Conservation (phyloP, 1,140 invertebrate genomes). For the Drosophila suzukii region DNA sequence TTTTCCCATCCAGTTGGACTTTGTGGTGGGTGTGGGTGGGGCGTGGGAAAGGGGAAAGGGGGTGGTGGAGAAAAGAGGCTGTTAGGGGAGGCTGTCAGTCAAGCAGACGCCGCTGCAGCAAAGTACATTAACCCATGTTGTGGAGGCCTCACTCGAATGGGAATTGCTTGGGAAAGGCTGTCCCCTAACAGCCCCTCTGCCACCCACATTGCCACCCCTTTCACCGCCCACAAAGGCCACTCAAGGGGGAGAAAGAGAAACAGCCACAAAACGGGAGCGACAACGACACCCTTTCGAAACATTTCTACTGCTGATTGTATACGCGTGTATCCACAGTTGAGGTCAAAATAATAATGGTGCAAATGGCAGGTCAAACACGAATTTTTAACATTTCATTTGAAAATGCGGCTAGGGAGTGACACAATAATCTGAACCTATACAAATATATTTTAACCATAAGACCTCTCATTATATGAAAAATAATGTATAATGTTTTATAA, state of each 20-base stretch:
- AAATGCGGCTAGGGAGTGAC: too few relatives aligned
- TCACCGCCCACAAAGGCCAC: slow-evolving; percentile 29
- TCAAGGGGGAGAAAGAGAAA: slow-evolving; percentile 27
- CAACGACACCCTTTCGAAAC: slow-evolving; percentile 54
- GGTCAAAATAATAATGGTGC: slow-evolving; percentile 16
- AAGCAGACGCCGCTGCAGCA: slow-evolving; percentile 67
- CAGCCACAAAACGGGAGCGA: slow-evolving; percentile 44
- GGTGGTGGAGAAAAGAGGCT: slow-evolving; percentile 1
- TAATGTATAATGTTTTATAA: too few relatives aligned
- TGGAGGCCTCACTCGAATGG: slow-evolving; percentile 40
- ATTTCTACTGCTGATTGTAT: slow-evolving; percentile 47
- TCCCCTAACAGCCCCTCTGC: slow-evolving; percentile 1
- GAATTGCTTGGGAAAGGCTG: slow-evolving; percentile 53
- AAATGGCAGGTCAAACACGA: too few relatives aligned
- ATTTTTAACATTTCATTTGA: too few relatives aligned
- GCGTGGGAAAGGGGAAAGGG: background rate
- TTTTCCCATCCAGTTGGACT: slow-evolving; percentile 36
- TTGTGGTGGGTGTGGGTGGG: background rate
- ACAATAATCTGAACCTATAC: too few relatives aligned
- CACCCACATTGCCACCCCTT: background rate
- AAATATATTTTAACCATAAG: too few relatives aligned
- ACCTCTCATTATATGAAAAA: too few relatives aligned
- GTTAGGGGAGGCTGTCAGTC: slow-evolving; percentile 54
- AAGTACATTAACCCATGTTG: slow-evolving; percentile 77
- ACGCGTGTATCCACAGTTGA: slow-evolving; percentile 14